These are phyloP conservation scores for Microtus montanus DNA, from an alignment of 2,113 vertebrate species.

Conservation along the genomic window DNA sequence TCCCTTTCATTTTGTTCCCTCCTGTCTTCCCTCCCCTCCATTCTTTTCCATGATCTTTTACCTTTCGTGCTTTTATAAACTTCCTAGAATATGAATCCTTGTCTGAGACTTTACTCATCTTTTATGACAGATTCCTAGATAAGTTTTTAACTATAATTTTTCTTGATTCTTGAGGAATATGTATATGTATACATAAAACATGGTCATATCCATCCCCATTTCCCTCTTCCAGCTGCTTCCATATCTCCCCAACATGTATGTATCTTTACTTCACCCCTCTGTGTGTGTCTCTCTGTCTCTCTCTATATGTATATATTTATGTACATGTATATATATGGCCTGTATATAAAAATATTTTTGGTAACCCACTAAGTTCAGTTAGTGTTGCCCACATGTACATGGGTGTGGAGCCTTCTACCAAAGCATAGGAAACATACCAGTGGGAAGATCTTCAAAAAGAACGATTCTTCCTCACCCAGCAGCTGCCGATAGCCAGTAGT, in stretches of 20 bases:
- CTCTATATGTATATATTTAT: neutral
- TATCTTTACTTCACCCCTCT: neutral
- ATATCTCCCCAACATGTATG: neutral
- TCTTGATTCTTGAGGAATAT: neutral
- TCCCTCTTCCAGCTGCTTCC: neutral
- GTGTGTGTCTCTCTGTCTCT: neutral
- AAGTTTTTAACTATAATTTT: conserved; percentile 21
- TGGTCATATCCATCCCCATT: too few relatives aligned
- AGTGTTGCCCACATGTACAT: neutral
- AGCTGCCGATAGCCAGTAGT: neutral
- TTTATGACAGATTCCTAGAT: conserved; percentile 31
- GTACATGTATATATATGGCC: neutral
- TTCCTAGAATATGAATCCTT: conserved; percentile 4
- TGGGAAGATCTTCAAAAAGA: neutral
- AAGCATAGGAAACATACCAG: neutral
- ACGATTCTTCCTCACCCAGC: neutral
- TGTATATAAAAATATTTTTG: neutral
- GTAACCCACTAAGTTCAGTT: too few relatives aligned
- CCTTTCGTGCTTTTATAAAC: neutral
- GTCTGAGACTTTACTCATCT: conserved; percentile 5
- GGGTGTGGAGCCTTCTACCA: neutral
- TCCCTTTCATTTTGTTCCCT: neutral
- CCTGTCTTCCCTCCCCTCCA: neutral
- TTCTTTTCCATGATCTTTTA: neutral
- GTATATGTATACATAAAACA: neutral